Evolutionary conservation across 1,140 invertebrate genomes (phyloP), one percentile per base, ranked within the genome.

Genomic region (Lepeophtheirus salmonis): DNA sequence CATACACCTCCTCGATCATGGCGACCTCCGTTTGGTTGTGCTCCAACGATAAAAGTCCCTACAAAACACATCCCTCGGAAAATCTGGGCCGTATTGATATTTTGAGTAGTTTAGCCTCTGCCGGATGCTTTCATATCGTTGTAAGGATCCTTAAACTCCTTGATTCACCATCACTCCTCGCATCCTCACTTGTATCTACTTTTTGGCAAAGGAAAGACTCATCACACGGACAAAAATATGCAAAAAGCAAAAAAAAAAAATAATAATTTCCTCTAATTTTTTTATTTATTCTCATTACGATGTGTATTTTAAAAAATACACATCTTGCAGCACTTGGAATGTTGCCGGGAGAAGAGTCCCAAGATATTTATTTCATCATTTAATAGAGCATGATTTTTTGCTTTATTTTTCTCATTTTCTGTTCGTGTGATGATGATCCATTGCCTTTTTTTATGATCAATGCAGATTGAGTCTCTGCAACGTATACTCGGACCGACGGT

Each of bases 81-180:
- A 10, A 6, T 16, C 50, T 52, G n/a, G 50, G 50, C 4, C 55
- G 55, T 17, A 25, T 16, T 26, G 55, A 57, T 23, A 20, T 57
- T 30, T 17, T 57, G 23, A 26, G 21, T 3, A 25, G 20, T 23
- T n/a, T 57, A 2, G 55, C 25, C 22, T 25, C 22, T n/a, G 55
- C 55, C 16, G 55, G 55, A 25, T 57, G 55, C 55, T 26, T 21
- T 30, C 55, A 57, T 21, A 23, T 57, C 20, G 55, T 25, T 20
- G 26, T 57, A 2, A 17, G 17, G 20, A 57, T 57, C 3, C 25
- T 57, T 17, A 20, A 57, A 17, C 25, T 24, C 26, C 55, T 57
- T 12, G 55, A 57, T 21, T 57, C 55, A 17, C 23, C 22, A 13
- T 57, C 55, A 25, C 55, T 57, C 17, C 26, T 57, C 2, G 55